A percentile compares a stretch with the other conserved stretches of the same genome.
Conservation (phyloP, 1,140 invertebrate species). For the Meloidogyne floridensis region DNA sequence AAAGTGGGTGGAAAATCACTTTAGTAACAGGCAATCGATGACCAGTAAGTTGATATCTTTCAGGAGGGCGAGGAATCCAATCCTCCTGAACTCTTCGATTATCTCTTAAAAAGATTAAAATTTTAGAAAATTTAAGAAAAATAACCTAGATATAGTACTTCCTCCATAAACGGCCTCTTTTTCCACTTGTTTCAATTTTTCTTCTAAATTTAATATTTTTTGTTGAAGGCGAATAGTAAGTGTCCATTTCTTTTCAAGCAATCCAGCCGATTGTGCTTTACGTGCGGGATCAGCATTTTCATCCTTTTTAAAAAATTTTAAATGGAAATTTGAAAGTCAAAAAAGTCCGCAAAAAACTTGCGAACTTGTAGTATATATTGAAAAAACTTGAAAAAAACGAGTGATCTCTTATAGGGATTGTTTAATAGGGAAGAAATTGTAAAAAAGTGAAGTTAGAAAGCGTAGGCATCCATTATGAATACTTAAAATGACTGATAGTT, state of each 20-base stretch:
- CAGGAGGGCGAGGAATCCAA: slow-evolving; percentile 97
- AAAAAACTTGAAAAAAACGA: no score
- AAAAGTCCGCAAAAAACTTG: no score
- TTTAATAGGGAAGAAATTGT: no score
- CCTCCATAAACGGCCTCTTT: slow-evolving; percentile 86
- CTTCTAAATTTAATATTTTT: slow-evolving; percentile 97
- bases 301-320: slow-evolving; percentile 16
- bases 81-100: slow-evolving; percentile 79
- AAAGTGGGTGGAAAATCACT: slow-evolving; percentile 90
- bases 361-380: no score
- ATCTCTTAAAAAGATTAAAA: not conserved
- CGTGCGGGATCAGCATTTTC: slow-evolving; percentile 77
- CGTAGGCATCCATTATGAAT: no score
- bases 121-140: not conserved
- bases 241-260: slow-evolving; percentile 99
- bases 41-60: slow-evolving; percentile 87
- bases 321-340: no score
- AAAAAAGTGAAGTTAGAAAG: no score
- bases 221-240: slow-evolving; percentile 97
- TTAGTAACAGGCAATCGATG: slow-evolving; percentile 85
- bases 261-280: slow-evolving; percentile 80
- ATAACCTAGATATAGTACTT: slow-evolving; percentile 64
- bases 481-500: no score
- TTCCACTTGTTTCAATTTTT: slow-evolving; percentile 90
- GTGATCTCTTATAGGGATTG: no score